Base-by-base conservation (phyloP, 2,888 invertebrate genomes). In the Euplexia lucipara region DNA sequence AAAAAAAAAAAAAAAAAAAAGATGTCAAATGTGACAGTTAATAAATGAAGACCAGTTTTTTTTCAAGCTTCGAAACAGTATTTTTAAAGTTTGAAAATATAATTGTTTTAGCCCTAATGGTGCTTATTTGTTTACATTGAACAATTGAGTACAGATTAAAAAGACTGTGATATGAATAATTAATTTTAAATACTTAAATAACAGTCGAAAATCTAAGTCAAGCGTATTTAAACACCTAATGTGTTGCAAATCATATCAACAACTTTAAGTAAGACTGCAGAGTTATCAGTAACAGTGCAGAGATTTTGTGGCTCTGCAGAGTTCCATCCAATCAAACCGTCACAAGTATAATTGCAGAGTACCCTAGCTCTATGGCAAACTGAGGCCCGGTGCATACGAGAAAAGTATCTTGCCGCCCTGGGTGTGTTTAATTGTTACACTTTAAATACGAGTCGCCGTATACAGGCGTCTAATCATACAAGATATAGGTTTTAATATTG, bases 21-120 rank as follows among this genome's bases (percentile, higher is more conserved):
- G n/a, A n/a, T 68, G 63, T 71, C 71, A 68, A 49, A 68, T 71
- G 26, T 37, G 30, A 71, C 59, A 70, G 47, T 47, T 32, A 32
- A 16, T 7, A 32, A 37, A 67, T 32, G 0, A 3, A 44, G 20
- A 12, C 12, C 1, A 2, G 9, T 18, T 2, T 12, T 26, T 44
- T 67, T 68, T 53, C 22, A 12, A 18, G 41, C 2, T 0, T 7
- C 0, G 1, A 16, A 20, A n/a, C n/a, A n/a, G n/a, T n/a, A n/a
- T n/a, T n/a, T n/a, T n/a, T n/a, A n/a, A n/a, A n/a, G n/a, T n/a
- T n/a, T n/a, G n/a, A n/a, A n/a, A n/a, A n/a, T n/a, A n/a, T n/a
- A n/a, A n/a, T n/a, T n/a, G n/a, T n/a, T n/a, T n/a, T n/a, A n/a
- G n/a, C n/a, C n/a, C n/a, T n/a, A n/a, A n/a, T n/a, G n/a, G n/a